Percentiles rank a stretch among this genome's conserved stretches.
Evolutionary conservation across 2,888 invertebrate genomes (phyloP).

Genomic region (Drosophila falleni): DNA sequence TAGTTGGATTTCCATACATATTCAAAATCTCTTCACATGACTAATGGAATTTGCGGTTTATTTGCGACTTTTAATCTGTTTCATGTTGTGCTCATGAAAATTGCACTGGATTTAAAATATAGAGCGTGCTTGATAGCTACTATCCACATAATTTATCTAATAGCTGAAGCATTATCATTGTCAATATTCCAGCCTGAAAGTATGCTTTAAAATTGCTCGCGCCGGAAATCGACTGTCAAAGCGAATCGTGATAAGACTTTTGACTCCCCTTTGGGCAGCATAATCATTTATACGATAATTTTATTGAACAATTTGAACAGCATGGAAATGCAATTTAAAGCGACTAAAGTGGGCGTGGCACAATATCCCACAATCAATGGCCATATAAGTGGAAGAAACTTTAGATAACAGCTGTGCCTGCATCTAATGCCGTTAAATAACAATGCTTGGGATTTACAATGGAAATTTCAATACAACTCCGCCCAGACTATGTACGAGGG

Average conservation of each 20-base stretch:
- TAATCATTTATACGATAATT: conserved; percentile 18
- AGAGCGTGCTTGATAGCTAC: conserved; percentile 24
- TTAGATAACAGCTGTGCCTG: conserved; percentile 35
- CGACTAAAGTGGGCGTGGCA: conserved; percentile 3
- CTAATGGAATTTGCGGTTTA: conserved; percentile 29
- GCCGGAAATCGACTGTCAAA: conserved; percentile 43
- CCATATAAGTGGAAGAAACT: conserved; percentile 24
- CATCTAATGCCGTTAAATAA: conserved; percentile 39
- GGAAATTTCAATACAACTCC: conserved; percentile 10
- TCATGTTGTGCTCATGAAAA: conserved; percentile 13
- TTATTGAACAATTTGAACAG: conserved; percentile 26
- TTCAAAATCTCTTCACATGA: neutral
- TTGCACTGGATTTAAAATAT: conserved; percentile 16
- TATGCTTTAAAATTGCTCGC: conserved; percentile 46
- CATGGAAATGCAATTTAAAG: conserved; percentile 33
- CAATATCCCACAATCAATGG: conserved; percentile 31
- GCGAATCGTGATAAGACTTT: conserved; percentile 27
- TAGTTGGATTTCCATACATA: conserved; percentile 19
- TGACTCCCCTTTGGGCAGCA: neutral
- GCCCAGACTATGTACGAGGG: neutral
- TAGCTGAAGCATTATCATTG: conserved; percentile 45
- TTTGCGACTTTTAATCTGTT: conserved; percentile 17
- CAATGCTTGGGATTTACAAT: conserved; percentile 18
- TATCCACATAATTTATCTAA: conserved; percentile 58
- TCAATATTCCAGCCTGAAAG: conserved; percentile 42